A percentile compares a stretch with the other conserved stretches of the same genome.
Conservation (phyloP, 2,113 vertebrate species). For the Myxocyprinus asiaticus region DNA sequence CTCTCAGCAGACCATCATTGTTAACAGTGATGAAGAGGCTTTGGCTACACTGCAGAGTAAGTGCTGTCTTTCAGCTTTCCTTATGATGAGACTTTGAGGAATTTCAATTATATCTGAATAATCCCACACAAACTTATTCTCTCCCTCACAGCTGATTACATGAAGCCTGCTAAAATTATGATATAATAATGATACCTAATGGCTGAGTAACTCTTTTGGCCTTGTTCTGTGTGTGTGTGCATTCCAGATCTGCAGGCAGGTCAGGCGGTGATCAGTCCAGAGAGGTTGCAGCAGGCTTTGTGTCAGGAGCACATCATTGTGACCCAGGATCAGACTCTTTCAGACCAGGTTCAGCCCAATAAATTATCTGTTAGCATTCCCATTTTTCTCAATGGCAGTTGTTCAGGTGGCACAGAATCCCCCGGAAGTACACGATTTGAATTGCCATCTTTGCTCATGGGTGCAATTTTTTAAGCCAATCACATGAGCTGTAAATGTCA, state of each 20-base stretch:
- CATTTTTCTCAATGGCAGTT: no score
- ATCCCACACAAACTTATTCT: no score
- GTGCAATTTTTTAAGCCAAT: no score
- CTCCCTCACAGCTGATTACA: no score
- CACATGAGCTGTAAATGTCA: no score
- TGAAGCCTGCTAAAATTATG: no score
- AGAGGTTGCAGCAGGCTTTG: slow-evolving; percentile 84
- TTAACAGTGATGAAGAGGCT: slow-evolving; percentile 88
- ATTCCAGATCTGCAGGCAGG: slow-evolving; percentile 80
- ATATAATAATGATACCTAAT: no score
- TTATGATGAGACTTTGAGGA: no score
- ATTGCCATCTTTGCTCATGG: no score
- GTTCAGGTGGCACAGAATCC: no score
- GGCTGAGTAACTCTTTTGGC: background rate
- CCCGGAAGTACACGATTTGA: no score
- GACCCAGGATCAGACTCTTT: slow-evolving; percentile 84
- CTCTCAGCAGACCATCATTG: slow-evolving; percentile 85
- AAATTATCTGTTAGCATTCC: background rate
- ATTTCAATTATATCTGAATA: no score
- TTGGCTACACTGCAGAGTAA: slow-evolving; percentile 88
- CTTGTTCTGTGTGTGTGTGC: slow-evolving; percentile 33
- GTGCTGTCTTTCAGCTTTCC: background rate
- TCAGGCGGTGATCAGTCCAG: slow-evolving; percentile 81
- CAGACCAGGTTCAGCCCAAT: slow-evolving; percentile 79
- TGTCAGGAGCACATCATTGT: slow-evolving; percentile 93